These are phyloP conservation scores for Mesaphorura yosii DNA, from an alignment of 1,140 invertebrate genomes.

Conservation along the genomic window DNA sequence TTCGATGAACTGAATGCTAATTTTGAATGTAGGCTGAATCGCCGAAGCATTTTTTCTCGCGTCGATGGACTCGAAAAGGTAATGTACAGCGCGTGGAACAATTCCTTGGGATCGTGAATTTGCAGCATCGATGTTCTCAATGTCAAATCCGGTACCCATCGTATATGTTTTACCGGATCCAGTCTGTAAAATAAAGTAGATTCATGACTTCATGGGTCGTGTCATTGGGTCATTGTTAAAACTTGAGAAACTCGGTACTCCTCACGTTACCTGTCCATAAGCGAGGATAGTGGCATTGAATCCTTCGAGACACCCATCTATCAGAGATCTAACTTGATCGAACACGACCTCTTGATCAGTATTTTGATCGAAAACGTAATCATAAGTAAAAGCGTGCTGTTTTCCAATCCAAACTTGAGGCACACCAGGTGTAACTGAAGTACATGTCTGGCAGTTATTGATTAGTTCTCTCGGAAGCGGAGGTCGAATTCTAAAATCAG, in stretches of 20 bases:
- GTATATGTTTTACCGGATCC: slow-evolving; percentile 96
- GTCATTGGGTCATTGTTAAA: no score
- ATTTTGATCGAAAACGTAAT: slow-evolving; percentile 81
- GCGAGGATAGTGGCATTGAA: slow-evolving; percentile 93
- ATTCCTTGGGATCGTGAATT: slow-evolving; percentile 52
- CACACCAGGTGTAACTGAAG: slow-evolving; percentile 69
- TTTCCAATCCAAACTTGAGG: slow-evolving; percentile 85
- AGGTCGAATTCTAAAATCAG: slow-evolving; percentile 70
- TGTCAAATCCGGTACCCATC: slow-evolving; percentile 96
- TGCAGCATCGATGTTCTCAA: slow-evolving; percentile 40
- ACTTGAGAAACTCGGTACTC: not conserved
- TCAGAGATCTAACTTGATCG: slow-evolving; percentile 70
- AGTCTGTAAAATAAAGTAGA: slow-evolving; percentile 48
- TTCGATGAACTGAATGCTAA: slow-evolving; percentile 81
- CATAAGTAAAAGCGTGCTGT: slow-evolving; percentile 93
- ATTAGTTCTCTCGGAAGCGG: slow-evolving; percentile 84
- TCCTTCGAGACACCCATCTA: slow-evolving; percentile 77
- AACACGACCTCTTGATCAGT: slow-evolving; percentile 62
- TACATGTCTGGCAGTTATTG: slow-evolving; percentile 89
- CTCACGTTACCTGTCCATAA: slow-evolving; percentile 73
- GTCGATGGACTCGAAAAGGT: slow-evolving; percentile 74
- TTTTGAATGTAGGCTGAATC: slow-evolving; percentile 61
- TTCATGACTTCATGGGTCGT: not conserved
- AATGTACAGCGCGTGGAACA: slow-evolving; percentile 81
- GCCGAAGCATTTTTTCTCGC: slow-evolving; percentile 43